These are phyloP conservation scores for Seriola aureovittata DNA, from an alignment of 2,113 vertebrate genomes.

Conservation along the genomic window DNA sequence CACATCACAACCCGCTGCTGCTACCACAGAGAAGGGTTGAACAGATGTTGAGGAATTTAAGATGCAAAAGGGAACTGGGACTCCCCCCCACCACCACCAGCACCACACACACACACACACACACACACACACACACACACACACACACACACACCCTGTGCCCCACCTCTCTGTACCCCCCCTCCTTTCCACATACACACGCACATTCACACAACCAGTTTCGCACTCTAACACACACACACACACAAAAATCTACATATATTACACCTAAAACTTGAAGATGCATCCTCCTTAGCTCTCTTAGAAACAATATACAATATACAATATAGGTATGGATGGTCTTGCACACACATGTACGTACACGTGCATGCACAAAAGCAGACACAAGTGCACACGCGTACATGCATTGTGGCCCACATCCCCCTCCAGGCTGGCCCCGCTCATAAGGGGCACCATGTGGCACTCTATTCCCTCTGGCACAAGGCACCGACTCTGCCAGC, in stretches of 20 bases:
- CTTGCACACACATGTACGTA: slow-evolving; percentile 26
- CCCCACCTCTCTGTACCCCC: slow-evolving; percentile 57
- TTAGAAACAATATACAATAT: not conserved
- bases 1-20: slow-evolving; percentile 72
- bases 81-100: slow-evolving; percentile 44
- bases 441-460: slow-evolving; percentile 87
- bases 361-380: slow-evolving; percentile 56
- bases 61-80: slow-evolving; percentile 85
- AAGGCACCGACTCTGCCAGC: slow-evolving; percentile 79
- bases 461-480: slow-evolving; percentile 86
- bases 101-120: slow-evolving; percentile 35
- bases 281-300: slow-evolving; percentile 38
- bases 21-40: slow-evolving; percentile 80
- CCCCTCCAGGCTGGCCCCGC: slow-evolving; percentile 81
- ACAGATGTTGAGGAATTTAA: slow-evolving; percentile 95
- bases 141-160: slow-evolving; percentile 28
- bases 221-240: slow-evolving; percentile 51
- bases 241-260: slow-evolving; percentile 65
- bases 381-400: slow-evolving; percentile 41
- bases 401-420: slow-evolving; percentile 67
- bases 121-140: slow-evolving; percentile 29
- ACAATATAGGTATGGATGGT: not conserved
- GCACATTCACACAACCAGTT: slow-evolving; percentile 48
- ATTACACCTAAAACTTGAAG: slow-evolving; percentile 63
- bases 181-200: slow-evolving; percentile 41